Base-by-base conservation (phyloP, 1,140 invertebrate genomes). In the Leucophenga varia region DNA sequence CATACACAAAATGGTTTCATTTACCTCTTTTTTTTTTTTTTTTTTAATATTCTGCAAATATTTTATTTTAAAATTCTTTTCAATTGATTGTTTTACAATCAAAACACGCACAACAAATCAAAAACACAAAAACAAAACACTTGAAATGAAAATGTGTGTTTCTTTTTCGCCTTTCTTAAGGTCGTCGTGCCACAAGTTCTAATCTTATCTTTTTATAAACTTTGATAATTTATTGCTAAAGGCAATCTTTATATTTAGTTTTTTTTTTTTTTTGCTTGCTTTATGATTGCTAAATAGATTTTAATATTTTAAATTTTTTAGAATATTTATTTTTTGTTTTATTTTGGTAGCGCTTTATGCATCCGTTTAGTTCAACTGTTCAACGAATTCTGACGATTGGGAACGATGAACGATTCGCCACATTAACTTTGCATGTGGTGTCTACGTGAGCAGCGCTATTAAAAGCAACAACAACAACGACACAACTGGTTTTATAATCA, bases 371-470 rank as follows among this genome's bases (percentile, higher is more conserved):
- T 53, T 59, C 55, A 63, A 51, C 49, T 54, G 63, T 49, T 67
- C 38, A 34, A 25, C 46, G 49, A 49, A 51, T 67, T 67, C 64
- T 67, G 63, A 68, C 41, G 47, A 16, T 34, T 43, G 43, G 36
- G 36, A 56, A n/a, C 48, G 31, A 21, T n/a, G n/a, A n/a, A n/a
- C n/a, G n/a, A n/a, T n/a, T n/a, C 25, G 8, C 32, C 17, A 19
- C 30, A 32, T 36, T 28, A 19, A 14, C 47, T 65, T 63, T 67
- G 55, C 61, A 65, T 53, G 61, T 63, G 63, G 45, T 65, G 63
- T 12, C 61, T 65, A 65, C 61, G 61, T 65, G 61, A 65, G 61
- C 61, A 65, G n/a, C n/a, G n/a, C n/a, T n/a, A n/a, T n/a, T n/a
- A n/a, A 52, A 59, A 59, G 56, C 61, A 53, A 67, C 46, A 31